Base-by-base conservation (phyloP, 1,140 invertebrate species). In the Drosophila grimshawi region DNA sequence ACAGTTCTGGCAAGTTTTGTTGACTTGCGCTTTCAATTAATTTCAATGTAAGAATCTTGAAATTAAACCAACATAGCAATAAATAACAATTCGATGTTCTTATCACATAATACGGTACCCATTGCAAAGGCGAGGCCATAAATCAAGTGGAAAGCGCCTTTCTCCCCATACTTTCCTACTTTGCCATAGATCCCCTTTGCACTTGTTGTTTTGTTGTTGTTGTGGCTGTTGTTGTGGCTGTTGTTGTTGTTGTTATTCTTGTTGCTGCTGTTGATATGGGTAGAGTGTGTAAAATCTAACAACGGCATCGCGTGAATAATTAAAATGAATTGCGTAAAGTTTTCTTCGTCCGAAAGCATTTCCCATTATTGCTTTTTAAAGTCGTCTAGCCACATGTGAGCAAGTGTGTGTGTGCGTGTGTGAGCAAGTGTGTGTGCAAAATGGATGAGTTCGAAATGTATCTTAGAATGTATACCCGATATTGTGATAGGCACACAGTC, bases 11-110 rank as follows among this genome's bases (percentile, higher is more conserved):
- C 32, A 39, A 49, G 29, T 64, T 60, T 66, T 43, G 30, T n/a
- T 3, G 45, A 8, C 33, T 19, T 27, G 45, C 53, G 43, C 68
- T 69, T 82, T 70, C 65, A 78, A 64, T 72, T 70, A 86, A 88
- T 82, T 63, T 68, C 27, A 78, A 67, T 67, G 65, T 55, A 75
- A 52, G 72, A 69, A 76, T 71, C 49, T 67, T 43, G 29, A 69
- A 86, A 80, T 89, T 71, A 71, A 88, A 72, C 48, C 61, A 64
- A 56, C 19, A 30, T 8, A 49, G 61, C 85, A 52, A 88, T 88
- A 88, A 88, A 89, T 88, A 77, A 89, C 85, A 88, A 88, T 88
- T 86, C 83, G 83, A 86, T 86, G 83, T 88, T 88, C 83, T 88
- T 88, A 88, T 88, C 83, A 83, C 83, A 86, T 78, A 83, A 78